Conservation (phyloP, 2,113 vertebrate genomes). For the Cricetomys ansorgei region DNA sequence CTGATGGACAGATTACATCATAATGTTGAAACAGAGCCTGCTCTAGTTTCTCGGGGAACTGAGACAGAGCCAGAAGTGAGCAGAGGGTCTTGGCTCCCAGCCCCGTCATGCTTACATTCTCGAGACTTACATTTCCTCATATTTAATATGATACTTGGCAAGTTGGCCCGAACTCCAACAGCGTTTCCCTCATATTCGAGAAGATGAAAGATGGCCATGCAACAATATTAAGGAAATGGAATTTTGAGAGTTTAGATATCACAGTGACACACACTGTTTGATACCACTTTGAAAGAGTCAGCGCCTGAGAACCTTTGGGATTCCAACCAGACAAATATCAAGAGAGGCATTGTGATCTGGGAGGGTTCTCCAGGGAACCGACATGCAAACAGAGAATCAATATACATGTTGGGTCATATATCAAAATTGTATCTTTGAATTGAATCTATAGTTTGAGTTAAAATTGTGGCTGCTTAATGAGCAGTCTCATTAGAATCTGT, state of each 20-base stretch:
- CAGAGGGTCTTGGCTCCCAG: not conserved
- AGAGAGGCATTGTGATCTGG: not conserved
- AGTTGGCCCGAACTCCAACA: not conserved
- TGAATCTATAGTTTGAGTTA: not conserved
- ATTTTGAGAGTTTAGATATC: not conserved
- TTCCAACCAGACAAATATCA: not conserved
- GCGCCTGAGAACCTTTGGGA: not conserved
- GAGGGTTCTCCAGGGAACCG: not conserved
- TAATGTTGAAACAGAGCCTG: not conserved
- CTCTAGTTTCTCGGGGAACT: not conserved
- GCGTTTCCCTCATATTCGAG: not conserved
- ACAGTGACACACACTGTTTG: not conserved
- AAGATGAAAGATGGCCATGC: not conserved
- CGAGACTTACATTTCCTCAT: not conserved
- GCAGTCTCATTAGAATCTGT: not conserved
- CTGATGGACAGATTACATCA: not conserved
- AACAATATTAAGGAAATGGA: conserved; percentile 14
- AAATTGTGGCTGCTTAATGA: not conserved
- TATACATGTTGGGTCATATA: not conserved
- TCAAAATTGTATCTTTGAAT: not conserved
- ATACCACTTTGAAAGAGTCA: not conserved
- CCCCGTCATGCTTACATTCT: not conserved
- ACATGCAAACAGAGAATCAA: not conserved
- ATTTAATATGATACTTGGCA: not conserved
- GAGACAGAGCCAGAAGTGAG: not conserved